Conservation (phyloP, 2,888 invertebrate genomes). For the Anodontia alba region DNA sequence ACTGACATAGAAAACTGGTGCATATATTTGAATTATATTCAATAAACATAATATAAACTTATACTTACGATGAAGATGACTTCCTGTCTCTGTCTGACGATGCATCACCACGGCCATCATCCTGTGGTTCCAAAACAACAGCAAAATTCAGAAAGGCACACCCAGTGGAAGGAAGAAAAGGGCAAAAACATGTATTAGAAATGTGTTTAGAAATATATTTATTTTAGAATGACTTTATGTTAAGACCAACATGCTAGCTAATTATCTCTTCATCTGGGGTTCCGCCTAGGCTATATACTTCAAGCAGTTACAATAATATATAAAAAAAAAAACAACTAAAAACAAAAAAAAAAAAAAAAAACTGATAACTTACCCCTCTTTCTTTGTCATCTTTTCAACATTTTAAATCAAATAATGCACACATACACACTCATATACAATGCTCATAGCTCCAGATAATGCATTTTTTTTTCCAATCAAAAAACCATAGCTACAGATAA, state of each 20-base stretch:
- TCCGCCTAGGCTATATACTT: neutral
- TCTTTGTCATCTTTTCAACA: no score
- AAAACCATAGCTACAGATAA: no score
- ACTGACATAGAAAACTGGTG: no score
- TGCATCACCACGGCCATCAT: constrained; percentile 69
- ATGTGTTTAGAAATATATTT: neutral
- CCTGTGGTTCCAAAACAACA: constrained; percentile 79
- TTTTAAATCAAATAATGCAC: no score
- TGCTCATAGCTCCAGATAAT: no score
- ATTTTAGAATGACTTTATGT: neutral
- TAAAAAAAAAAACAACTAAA: neutral
- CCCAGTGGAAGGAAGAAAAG: constrained; percentile 72
- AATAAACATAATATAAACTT: no score
- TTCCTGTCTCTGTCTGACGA: constrained; percentile 57
- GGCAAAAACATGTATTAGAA: constrained; percentile 59
- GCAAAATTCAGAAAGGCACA: constrained; percentile 75
- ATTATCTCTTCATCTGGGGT: neutral
- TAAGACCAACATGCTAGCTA: no score
- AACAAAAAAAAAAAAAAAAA: no score
- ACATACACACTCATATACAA: no score
- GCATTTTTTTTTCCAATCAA: no score
- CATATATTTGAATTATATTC: no score
- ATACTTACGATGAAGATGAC: constrained; percentile 52
- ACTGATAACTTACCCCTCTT: no score
- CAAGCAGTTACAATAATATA: neutral